A percentile compares a stretch with the other conserved stretches of the same genome.
phyloP scores from a whole-genome alignment of 1,140 invertebrate species.

The Atta cephalotes region DNA sequence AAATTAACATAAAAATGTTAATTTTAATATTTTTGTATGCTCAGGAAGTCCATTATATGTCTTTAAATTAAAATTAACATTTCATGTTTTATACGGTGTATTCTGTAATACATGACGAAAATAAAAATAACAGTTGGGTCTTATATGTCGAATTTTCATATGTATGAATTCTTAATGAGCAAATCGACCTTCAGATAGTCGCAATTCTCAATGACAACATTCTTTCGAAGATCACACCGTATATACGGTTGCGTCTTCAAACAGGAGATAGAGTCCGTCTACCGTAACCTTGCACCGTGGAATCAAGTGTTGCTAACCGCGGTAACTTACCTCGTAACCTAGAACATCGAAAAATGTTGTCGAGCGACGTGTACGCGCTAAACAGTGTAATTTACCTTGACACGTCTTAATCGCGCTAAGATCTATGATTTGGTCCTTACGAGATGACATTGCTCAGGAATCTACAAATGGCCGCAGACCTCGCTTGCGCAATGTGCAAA shows the following conservation, averaged over 20 bases:
- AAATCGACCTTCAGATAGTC: not conserved
- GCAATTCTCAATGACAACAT: not conserved
- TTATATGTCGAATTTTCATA: not conserved
- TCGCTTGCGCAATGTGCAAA: constrained; percentile 12
- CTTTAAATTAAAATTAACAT: too few relatives aligned
- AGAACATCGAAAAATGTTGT: constrained; percentile 72
- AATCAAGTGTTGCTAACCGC: constrained; percentile 75
- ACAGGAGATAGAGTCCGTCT: constrained; percentile 67
- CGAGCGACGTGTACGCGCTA: constrained; percentile 26
- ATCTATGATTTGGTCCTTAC: constrained; percentile 45
- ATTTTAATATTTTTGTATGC: too few relatives aligned
- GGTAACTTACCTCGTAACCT: constrained; percentile 76
- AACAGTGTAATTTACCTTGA: constrained; percentile 42
- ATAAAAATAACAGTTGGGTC: not conserved
- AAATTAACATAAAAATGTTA: too few relatives aligned
- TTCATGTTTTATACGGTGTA: too few relatives aligned
- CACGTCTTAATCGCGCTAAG: constrained; percentile 38
- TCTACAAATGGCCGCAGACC: not conserved
- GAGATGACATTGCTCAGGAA: constrained; percentile 1
- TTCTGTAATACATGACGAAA: not conserved
- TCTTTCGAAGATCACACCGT: constrained; percentile 24
- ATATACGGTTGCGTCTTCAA: constrained; percentile 58
- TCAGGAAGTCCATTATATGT: too few relatives aligned
- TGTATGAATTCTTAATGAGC: too few relatives aligned
- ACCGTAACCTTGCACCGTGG: constrained; percentile 75